Evolutionary conservation across 2,113 vertebrate genomes (phyloP).

Genomic region (Sminthopsis crassicaudata): DNA sequence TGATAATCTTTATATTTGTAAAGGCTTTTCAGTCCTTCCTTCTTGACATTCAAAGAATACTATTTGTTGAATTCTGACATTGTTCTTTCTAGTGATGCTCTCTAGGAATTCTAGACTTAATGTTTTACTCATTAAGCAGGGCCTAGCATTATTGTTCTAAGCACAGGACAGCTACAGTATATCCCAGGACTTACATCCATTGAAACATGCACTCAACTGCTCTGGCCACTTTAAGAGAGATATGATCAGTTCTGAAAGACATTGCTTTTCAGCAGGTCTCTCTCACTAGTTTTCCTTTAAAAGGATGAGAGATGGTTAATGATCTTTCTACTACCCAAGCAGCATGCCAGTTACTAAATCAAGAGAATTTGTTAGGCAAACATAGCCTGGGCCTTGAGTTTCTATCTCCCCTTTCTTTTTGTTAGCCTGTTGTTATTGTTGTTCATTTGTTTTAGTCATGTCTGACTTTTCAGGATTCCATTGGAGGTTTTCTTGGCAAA

Average conservation of each 20-base stretch:
- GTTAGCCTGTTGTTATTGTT: background rate
- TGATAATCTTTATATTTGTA: background rate
- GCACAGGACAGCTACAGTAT: background rate
- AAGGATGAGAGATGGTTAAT: background rate
- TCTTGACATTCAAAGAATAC: background rate
- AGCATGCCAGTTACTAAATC: background rate
- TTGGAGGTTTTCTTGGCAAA: background rate
- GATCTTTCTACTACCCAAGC: background rate
- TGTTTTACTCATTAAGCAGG: background rate
- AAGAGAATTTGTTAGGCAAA: background rate
- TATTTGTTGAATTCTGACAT: background rate
- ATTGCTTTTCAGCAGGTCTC: background rate
- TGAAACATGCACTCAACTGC: background rate
- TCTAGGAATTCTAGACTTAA: background rate
- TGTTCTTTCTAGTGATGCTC: background rate
- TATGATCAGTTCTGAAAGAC: background rate
- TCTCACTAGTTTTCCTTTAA: background rate
- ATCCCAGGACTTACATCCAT: background rate
- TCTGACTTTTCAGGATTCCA: background rate
- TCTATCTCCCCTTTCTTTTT: background rate
- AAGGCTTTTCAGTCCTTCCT: background rate
- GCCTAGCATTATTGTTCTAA: background rate
- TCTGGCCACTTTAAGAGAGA: background rate
- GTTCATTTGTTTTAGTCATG: background rate
- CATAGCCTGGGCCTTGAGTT: background rate